Conservation (phyloP, 2,113 vertebrate species). For the Passerina amoena region DNA sequence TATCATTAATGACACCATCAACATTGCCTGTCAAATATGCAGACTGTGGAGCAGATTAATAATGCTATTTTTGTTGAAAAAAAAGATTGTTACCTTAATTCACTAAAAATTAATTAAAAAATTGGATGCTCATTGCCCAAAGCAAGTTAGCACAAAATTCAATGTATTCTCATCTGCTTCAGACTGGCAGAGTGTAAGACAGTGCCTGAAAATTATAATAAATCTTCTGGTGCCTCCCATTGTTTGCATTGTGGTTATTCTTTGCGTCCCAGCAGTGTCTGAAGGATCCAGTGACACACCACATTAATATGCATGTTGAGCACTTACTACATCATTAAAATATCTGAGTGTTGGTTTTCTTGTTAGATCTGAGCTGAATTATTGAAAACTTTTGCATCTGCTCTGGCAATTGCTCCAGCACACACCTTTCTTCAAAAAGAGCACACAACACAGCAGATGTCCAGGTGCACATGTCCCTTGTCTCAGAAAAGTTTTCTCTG, state of each 20-base stretch:
- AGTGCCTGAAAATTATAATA: background rate
- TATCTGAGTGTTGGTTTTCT: background rate
- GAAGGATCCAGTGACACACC: background rate
- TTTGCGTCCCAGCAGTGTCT: background rate
- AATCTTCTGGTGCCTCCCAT: background rate
- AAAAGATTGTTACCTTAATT: constrained; percentile 31
- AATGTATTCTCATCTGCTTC: constrained; percentile 29
- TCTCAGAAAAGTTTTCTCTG: background rate
- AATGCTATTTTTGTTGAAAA: background rate
- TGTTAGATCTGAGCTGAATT: background rate
- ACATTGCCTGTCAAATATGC: background rate
- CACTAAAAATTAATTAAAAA: constrained; percentile 51
- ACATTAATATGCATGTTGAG: background rate
- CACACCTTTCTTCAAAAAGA: background rate
- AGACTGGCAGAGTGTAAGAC: background rate
- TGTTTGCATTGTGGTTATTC: background rate
- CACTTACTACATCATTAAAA: background rate
- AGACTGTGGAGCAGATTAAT: background rate
- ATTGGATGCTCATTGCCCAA: background rate
- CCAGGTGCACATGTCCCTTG: background rate
- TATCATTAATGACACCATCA: background rate
- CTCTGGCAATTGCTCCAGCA: background rate
- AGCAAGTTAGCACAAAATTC: constrained; percentile 56
- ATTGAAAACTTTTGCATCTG: background rate
- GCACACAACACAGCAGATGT: background rate